Evolutionary conservation across 2,113 vertebrate species (phyloP).

Genomic region (Gallinago media): DNA sequence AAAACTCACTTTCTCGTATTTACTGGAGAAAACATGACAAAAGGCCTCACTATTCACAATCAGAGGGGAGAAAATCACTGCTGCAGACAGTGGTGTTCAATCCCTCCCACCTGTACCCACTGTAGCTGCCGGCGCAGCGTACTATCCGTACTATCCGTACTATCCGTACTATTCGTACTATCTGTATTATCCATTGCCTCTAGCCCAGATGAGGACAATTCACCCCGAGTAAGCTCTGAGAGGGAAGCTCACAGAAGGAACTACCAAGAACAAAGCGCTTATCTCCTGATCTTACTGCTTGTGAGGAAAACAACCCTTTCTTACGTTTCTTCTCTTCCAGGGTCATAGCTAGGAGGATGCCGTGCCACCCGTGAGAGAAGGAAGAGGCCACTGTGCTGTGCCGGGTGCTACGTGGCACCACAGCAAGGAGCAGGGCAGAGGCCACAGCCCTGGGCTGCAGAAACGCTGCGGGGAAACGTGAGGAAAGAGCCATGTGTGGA

Average conservation of each 20-base stretch:
- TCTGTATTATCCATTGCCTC: neutral
- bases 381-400: neutral
- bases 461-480: neutral
- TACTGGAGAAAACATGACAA: neutral
- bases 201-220: neutral
- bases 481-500: neutral
- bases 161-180: too few species aligned
- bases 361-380: neutral
- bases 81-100: neutral
- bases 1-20: neutral
- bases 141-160: neutral
- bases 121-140: neutral
- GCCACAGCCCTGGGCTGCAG: neutral
- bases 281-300: neutral
- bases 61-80: neutral
- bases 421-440: neutral
- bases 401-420: fast-evolving
- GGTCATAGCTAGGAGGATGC: neutral
- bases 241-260: neutral
- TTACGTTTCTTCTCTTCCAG: neutral
- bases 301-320: neutral
- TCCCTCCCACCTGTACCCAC: neutral
- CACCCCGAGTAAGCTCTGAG: neutral
- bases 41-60: neutral
- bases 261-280: neutral